Base-by-base conservation (phyloP, 2,888 invertebrate species). In the Cynaeus angustus region DNA sequence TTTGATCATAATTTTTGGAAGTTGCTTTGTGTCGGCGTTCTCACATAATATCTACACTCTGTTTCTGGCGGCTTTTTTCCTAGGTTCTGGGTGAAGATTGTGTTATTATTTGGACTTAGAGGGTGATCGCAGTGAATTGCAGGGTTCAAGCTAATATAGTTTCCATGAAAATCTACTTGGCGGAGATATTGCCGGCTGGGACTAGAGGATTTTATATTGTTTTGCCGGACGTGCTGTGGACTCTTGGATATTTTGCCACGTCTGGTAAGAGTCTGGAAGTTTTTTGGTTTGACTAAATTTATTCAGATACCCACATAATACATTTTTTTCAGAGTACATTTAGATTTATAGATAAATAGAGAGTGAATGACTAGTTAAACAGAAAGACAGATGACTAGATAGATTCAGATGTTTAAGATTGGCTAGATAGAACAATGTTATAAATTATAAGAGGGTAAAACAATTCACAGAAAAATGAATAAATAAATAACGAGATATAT, bases 41-140 rank as follows among this genome's bases (percentile, higher is more conserved):
- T 81, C 85, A 0, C 84, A 85, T 68, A 83, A 80, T 30, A 76
- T 75, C 30, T 77, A 82, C 55, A 77, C 84, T 41, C 77, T 86
- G 10, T 77, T 81, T n/a, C 43, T 84, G 13, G 82, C 83, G 4
- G 76, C 82, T 9, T 83, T 86, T 59, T 71, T 84, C n/a, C 72
- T 86, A 53, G 87, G 86, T 73, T 56, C 82, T 66, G 85, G 86
- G 86, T 86, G 82, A 81, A 75, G 77, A 61, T 58, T 45, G 21
- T 21, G 21, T 21, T 21, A 21, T 21, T 21, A 21, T 21, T 21
- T 21, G 21, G 21, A 21, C 2, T 21, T 21, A 4, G 21, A 4
- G 21, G 21, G 21, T 21, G 21, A 21, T 4, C 2, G 21, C 2
- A 4, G 21, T 21, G 21, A 21, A 1, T 79, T 79, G 38, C 70